These are phyloP conservation scores for Drosophila tanythrix DNA, from an alignment of 2,888 invertebrate species.

Conservation along the genomic window DNA sequence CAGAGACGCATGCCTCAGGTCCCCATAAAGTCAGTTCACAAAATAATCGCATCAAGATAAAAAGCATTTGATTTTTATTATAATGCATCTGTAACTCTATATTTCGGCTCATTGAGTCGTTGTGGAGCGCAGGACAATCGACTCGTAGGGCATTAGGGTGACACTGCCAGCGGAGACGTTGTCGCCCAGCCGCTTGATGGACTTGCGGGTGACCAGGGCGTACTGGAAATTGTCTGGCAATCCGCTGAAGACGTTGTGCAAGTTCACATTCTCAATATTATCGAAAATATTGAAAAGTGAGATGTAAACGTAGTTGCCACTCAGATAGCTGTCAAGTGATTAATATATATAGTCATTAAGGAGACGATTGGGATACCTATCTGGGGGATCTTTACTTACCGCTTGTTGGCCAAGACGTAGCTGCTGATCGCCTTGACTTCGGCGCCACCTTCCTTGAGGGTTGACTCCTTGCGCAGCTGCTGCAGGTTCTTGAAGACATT, in stretches of 20 bases:
- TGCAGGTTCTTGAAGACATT: conserved; percentile 87
- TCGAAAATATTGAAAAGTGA: conserved; percentile 85
- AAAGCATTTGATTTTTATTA: conserved; percentile 10
- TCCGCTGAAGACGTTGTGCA: conserved; percentile 72
- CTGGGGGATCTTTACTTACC: conserved; percentile 59
- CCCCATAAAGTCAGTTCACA: conserved; percentile 1
- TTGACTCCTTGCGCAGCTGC: conserved; percentile 84
- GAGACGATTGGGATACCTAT: neutral
- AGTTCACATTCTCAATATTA: conserved; percentile 82
- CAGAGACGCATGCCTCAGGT: neutral
- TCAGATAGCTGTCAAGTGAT: conserved; percentile 53
- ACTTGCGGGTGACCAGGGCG: conserved; percentile 77
- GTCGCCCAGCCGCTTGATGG: conserved; percentile 73
- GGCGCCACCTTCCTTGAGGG: conserved; percentile 86
- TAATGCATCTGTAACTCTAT: neutral
- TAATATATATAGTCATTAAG: neutral
- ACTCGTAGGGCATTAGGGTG: conserved; percentile 76
- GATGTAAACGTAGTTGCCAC: conserved; percentile 81
- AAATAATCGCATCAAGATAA: neutral
- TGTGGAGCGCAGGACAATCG: conserved; percentile 73
- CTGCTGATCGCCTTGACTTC: conserved; percentile 82
- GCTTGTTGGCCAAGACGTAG: conserved; percentile 85
- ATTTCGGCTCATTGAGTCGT: conserved; percentile 31
- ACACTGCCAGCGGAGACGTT: conserved; percentile 60
- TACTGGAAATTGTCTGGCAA: conserved; percentile 75